Conservation (phyloP, 2,888 invertebrate species). For the Matsumyia berberina region DNA sequence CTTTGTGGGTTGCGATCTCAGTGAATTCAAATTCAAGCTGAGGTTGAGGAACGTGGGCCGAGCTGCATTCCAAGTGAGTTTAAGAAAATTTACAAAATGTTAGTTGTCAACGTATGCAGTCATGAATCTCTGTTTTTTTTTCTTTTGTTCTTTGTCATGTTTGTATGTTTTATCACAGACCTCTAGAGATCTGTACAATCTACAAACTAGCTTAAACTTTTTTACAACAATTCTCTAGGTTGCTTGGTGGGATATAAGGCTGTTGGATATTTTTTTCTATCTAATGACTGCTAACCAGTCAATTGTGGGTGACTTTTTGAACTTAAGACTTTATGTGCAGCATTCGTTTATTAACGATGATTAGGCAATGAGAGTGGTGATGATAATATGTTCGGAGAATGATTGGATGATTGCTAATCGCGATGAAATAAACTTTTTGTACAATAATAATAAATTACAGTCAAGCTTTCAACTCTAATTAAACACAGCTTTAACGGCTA, state of each 20-base stretch:
- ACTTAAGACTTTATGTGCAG: conserved; percentile 59
- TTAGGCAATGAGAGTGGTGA: conserved; percentile 44
- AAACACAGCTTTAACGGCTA: conserved; percentile 19
- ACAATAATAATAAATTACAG: conserved; percentile 38
- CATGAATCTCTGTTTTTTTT: conserved; percentile 10
- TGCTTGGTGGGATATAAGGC: conserved; percentile 35
- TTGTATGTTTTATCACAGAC: conserved; percentile 56
- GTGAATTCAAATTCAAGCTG: conserved; percentile 96
- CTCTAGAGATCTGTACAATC: conserved; percentile 66
- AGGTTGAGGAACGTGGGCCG: conserved; percentile 99
- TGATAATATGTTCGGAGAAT: conserved; percentile 53
- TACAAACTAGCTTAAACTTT: conserved; percentile 72
- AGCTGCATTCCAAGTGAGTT: conserved; percentile 89
- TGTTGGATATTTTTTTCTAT: conserved; percentile 34
- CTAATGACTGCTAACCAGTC: conserved; percentile 62
- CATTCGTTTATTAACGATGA: conserved; percentile 51
- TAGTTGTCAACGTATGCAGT: conserved; percentile 30
- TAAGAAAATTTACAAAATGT: conserved; percentile 52
- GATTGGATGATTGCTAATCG: conserved; percentile 50
- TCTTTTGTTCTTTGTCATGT: conserved; percentile 47
- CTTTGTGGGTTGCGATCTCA: conserved; percentile 95
- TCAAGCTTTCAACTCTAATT: conserved; percentile 41
- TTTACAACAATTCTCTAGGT: conserved; percentile 69
- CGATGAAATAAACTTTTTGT: conserved; percentile 23
- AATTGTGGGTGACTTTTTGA: conserved; percentile 48